Conservation (phyloP, 2,113 vertebrate genomes). For the Archocentrus centrarchus region DNA sequence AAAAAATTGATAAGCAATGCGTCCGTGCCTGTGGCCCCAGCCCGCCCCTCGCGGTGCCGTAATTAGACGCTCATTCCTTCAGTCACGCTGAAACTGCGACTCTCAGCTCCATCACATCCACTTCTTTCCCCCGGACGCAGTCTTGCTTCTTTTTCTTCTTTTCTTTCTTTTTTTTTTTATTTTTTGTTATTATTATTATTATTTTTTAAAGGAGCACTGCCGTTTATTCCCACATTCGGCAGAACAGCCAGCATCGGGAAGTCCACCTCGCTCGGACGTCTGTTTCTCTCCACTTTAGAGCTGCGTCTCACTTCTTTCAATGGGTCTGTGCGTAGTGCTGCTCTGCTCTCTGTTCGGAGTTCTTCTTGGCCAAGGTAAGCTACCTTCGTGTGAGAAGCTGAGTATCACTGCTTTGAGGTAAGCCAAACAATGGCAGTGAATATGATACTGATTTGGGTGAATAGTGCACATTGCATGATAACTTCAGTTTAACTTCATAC, state of each 20-base stretch:
- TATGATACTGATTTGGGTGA: not conserved
- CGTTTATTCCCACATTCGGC: constrained; percentile 16
- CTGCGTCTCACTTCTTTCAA: constrained; percentile 36
- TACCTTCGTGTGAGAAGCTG: constrained; percentile 9
- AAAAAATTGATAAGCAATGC: constrained; percentile 19
- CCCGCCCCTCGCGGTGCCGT: constrained; percentile 68
- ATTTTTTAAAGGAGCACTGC: constrained; percentile 2
- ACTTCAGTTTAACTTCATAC: not conserved
- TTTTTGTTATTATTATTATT: not conserved
- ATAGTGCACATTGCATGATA: not conserved
- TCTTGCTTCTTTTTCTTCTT: not conserved
- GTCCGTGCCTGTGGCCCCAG: constrained; percentile 56
- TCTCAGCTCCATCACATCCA: constrained; percentile 63
- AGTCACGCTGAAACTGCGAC: constrained; percentile 56
- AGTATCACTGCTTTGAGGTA: no score
- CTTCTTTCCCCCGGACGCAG: constrained; percentile 20
- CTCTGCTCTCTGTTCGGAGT: constrained; percentile 73
- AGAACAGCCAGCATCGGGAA: not conserved
- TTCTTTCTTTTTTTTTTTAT: not conserved
- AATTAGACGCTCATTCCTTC: constrained; percentile 66
- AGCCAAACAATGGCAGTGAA: not conserved
- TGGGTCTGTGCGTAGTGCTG: constrained; percentile 70
- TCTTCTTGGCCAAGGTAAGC: constrained; percentile 80
- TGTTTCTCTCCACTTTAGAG: not conserved
- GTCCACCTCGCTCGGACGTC: not conserved